phyloP scores from a whole-genome alignment of 2,113 vertebrate genomes.

The Bos indicus region DNA sequence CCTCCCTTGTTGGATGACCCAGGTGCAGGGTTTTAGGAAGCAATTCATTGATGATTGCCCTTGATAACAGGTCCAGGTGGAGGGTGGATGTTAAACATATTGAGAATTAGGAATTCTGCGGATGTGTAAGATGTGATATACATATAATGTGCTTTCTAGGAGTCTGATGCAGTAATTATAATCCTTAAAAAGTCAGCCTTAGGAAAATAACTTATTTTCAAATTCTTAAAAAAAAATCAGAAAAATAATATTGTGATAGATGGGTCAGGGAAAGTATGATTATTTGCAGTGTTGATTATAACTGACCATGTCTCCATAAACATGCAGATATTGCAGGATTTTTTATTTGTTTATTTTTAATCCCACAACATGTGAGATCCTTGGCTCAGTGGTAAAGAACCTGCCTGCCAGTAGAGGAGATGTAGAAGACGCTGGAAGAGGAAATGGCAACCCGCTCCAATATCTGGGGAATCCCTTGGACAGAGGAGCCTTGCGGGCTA shows the following conservation, averaged over 20 bases:
- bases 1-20: accelerated
- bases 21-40: too few relatives aligned
- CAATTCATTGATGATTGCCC: accelerated
- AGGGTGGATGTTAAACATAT: too few relatives aligned
- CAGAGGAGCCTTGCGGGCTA: not conserved
- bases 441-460: not conserved
- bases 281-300: accelerated
- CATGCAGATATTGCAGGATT: not conserved
- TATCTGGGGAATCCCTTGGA: not conserved
- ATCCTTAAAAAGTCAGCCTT: not conserved
- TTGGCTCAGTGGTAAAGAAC: not conserved
- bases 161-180: not conserved
- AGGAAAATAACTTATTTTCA: not conserved
- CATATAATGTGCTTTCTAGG: not conserved
- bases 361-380: not conserved
- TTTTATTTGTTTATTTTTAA: not conserved
- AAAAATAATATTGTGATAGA: not conserved
- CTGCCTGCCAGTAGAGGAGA: not conserved
- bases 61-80: accelerated
- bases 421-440: not conserved
- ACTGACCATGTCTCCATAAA: not conserved
- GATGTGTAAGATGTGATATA: accelerated
- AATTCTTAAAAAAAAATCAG: not conserved
- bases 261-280: not conserved
- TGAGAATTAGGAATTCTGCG: not conserved